Conservation (phyloP, 2,888 invertebrate species). For the Protonemura montana region DNA sequence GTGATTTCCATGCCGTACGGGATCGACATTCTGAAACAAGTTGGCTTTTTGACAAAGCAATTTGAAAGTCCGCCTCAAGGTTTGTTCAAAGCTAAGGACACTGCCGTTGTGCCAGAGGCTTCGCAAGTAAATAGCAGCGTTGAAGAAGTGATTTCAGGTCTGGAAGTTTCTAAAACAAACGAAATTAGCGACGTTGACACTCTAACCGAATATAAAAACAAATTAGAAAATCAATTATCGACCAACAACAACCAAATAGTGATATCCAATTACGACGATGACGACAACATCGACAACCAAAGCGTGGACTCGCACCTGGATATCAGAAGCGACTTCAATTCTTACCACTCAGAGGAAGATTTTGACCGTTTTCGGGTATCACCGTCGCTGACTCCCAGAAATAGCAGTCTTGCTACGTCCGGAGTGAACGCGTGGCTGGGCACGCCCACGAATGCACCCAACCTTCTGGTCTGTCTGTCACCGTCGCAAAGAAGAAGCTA, state of each 20-base stretch:
- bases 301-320: neutral
- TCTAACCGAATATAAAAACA: neutral
- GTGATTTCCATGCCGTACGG: constrained; percentile 75
- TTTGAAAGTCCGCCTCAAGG: neutral
- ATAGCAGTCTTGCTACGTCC: neutral
- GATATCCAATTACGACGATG: neutral
- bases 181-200: constrained; percentile 52
- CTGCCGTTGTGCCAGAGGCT: neutral
- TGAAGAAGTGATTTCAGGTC: neutral
- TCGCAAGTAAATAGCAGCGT: neutral
- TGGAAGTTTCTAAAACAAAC: constrained; percentile 68
- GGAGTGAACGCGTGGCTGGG: constrained; percentile 63
- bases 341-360: constrained; percentile 1
- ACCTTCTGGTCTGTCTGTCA: constrained; percentile 72
- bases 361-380: neutral
- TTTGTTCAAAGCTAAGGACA: neutral
- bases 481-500: constrained; percentile 66
- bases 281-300: neutral
- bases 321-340: neutral
- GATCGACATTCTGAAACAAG: constrained; percentile 63
- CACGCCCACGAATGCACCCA: constrained; percentile 68
- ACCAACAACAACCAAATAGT: neutral
- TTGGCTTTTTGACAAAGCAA: constrained; percentile 31
- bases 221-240: neutral
- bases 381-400: constrained; percentile 12